Base-by-base conservation (phyloP, 2,888 invertebrate genomes). In the Octonoba sinensis region DNA sequence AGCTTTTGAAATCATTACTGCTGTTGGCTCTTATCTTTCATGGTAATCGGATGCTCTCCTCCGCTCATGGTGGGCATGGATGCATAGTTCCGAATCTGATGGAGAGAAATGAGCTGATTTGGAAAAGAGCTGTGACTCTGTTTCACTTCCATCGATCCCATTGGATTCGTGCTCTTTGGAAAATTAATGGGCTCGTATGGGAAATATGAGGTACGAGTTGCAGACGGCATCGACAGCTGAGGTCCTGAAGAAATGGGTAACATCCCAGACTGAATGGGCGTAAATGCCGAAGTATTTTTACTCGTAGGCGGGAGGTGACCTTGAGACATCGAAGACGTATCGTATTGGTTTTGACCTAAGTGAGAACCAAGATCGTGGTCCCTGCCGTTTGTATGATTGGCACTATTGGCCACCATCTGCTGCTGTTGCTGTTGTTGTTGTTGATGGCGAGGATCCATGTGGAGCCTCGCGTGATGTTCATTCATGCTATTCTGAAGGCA, bases 21-120 rank as follows among this genome's bases (percentile, higher is more conserved):
- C 13, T 69, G 83, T 64, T 71, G 75, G 57, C 56, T 70, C 65
- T 83, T 82, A 59, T 84, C 84, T 65, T 85, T 85, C 72, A 84
- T 74, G 56, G 84, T 78, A 27, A 84, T 84, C 67, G 84, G 83
- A 74, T 84, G 85, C 66, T 85, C 83, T 46, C 82, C 83, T 20
- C 83, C 83, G 60, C 70, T 62, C 82, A 84, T 81, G 49, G 73
- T 73, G 20, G 96, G 96, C 88, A 96, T 96, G 88, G 96, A 96
- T 84, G 96, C 95, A 90, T 96, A 97, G 90, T 97, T 97, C 89
- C 97, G 92, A 87, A 97, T 97, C 91, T 97, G 97, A 90, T 97
- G 97, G 86, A 97, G 91, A 86, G 96, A 96, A 89, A 96, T 96
- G 90, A 96, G 91, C 89, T 96, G 96, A 89, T 96, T 96, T 82